Conservation (phyloP, 2,888 invertebrate genomes). For the Drosophila recens region DNA sequence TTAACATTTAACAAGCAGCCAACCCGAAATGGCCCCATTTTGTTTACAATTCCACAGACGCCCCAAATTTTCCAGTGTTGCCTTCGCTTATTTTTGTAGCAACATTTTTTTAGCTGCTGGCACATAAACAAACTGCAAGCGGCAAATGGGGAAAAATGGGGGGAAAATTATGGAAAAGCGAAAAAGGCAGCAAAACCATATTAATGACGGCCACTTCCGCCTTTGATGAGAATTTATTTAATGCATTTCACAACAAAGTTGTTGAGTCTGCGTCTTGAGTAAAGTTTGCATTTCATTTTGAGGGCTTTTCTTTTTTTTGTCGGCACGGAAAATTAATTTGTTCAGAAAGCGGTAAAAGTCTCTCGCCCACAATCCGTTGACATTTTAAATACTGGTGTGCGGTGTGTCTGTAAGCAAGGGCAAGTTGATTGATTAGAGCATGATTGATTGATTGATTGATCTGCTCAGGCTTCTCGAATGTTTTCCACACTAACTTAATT, state of each 20-base stretch:
- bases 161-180: conserved; percentile 20
- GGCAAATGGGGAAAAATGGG: conserved; percentile 17
- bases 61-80: conserved; percentile 63
- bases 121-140: conserved; percentile 58
- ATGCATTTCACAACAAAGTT: conserved; percentile 51
- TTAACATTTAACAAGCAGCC: conserved; percentile 18
- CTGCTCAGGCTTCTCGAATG: neutral
- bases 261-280: conserved; percentile 6
- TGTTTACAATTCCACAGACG: conserved; percentile 67
- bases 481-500: neutral
- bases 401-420: conserved; percentile 41
- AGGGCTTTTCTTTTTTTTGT: conserved; percentile 22
- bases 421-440: conserved; percentile 72
- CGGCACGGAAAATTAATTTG: conserved; percentile 49
- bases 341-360: conserved; percentile 27
- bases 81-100: conserved; percentile 57
- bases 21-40: conserved; percentile 61
- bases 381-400: conserved; percentile 61
- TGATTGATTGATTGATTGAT: conserved; percentile 63
- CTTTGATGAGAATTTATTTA: conserved; percentile 53
- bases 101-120: conserved; percentile 50
- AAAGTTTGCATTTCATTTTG: conserved; percentile 11
- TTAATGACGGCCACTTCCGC: conserved; percentile 68
- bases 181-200: conserved; percentile 31
- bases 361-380: conserved; percentile 46